phyloP scores from a whole-genome alignment of 2,113 vertebrate genomes.

The Bufo bufo region DNA sequence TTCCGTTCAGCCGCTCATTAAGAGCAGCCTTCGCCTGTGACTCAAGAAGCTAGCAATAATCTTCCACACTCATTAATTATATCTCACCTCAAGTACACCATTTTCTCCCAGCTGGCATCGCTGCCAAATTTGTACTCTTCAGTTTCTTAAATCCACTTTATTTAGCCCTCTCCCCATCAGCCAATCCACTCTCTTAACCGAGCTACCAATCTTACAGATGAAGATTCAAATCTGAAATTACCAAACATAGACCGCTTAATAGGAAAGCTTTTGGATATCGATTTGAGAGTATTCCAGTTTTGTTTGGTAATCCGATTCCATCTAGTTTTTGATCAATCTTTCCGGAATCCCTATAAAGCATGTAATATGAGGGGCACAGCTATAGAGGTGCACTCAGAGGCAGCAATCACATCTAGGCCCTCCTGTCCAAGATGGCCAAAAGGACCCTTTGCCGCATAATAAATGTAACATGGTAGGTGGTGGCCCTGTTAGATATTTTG shows the following conservation, averaged over 20 bases:
- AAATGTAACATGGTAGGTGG: no score
- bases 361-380: neutral
- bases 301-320: neutral
- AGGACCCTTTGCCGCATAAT: no score
- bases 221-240: constrained; percentile 12
- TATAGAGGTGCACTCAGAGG: neutral
- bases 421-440: no score
- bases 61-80: constrained; percentile 38
- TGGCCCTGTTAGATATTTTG: no score
- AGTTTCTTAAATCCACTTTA: constrained; percentile 24
- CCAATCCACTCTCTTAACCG: constrained; percentile 10
- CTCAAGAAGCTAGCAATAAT: constrained; percentile 14
- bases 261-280: neutral
- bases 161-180: constrained; percentile 30
- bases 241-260: constrained; percentile 19
- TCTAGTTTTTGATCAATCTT: neutral
- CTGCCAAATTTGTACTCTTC: constrained; percentile 22
- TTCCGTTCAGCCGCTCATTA: constrained; percentile 31
- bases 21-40: neutral
- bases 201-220: neutral
- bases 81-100: constrained; percentile 20
- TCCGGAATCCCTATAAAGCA: neutral
- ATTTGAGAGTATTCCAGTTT: neutral
- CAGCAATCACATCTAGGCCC: neutral
- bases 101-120: constrained; percentile 23